Base-by-base conservation (phyloP, 2,113 vertebrate genomes). In the Peromyscus californicus region DNA sequence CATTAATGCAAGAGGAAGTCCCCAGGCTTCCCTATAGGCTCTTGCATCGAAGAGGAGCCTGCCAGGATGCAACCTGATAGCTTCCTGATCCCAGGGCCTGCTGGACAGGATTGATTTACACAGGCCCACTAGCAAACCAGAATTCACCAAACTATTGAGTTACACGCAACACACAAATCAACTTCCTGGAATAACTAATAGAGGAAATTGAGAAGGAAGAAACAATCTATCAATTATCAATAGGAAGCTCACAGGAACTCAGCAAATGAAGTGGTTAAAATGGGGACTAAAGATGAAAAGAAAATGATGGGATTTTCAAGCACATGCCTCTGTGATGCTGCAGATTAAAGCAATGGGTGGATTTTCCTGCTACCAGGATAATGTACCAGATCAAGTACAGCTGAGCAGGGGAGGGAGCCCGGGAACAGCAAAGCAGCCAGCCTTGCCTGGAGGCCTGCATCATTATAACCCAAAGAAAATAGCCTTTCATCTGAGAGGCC, bases 121-220 rank as follows among this genome's bases (percentile, higher is more conserved):
- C 98, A 97, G 98, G 98, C 94, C 97, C 86, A 93, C 97, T 97
- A 97, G 98, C 96, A 97, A 98, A 97, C 97, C 67, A 75, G 98
- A 94, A 22, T 97, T 95, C 95, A 82, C 96, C 31, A 17, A 29
- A 97, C 97, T 98, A 98, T 98, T 98, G 95, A 90, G 98, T 99
- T 99, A 98, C 98, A 98, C n/a, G 78, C 97, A 93, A 92, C 97
- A 76, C 97, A 85, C 96, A 97, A 98, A 98, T 95, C 98, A 97
- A 98, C 98, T 98, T 99, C 98, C 99, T 98, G 98, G 97, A 97
- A 97, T 97, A 97, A 97, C 98, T 98, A 98, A 98, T 98, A 98
- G 98, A 98, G 98, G 98, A 98, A 99, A 98, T 98, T 97, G 98
- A 97, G 95, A 98, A 98, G 98, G 98, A 98, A 98, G 98, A 98